Evolutionary conservation across 1,140 invertebrate species (phyloP).

Genomic region (Drosophila suzukii): DNA sequence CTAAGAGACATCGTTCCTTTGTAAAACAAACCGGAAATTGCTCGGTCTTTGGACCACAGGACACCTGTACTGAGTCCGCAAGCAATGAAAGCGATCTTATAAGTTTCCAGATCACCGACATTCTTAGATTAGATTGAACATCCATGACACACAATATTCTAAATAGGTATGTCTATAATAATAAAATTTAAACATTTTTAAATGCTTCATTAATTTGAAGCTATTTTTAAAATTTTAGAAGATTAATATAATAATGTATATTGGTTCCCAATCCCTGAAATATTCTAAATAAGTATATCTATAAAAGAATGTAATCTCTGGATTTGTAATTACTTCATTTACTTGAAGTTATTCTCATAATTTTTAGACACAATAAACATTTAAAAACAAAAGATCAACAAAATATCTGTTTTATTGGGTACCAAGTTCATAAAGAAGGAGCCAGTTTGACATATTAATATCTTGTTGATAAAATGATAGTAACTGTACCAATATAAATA

Average conservation of each 20-base stretch:
- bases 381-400: no score
- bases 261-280: neutral
- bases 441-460: no score
- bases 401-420: no score
- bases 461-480: no score
- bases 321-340: neutral
- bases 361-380: neutral
- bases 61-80: neutral
- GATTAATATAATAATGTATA: no score
- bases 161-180: neutral
- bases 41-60: neutral
- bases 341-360: neutral
- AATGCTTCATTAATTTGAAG: slow-evolving; percentile 1
- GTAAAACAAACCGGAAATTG: slow-evolving; percentile 3
- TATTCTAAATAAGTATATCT: neutral
- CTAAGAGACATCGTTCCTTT: slow-evolving; percentile 27
- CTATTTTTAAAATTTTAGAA: neutral
- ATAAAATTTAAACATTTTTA: neutral
- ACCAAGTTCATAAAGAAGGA: no score
- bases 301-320: neutral
- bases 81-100: slow-evolving; percentile 43
- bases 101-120: slow-evolving; percentile 56
- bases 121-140: slow-evolving; percentile 35
- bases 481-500: no score
- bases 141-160: neutral